Percentiles rank a stretch among this genome's conserved stretches.
These are phyloP conservation scores for Typhlichthys eigenmanni DNA, from an alignment of 2,797 vertebrate genomes.

Conservation along the genomic window DNA sequence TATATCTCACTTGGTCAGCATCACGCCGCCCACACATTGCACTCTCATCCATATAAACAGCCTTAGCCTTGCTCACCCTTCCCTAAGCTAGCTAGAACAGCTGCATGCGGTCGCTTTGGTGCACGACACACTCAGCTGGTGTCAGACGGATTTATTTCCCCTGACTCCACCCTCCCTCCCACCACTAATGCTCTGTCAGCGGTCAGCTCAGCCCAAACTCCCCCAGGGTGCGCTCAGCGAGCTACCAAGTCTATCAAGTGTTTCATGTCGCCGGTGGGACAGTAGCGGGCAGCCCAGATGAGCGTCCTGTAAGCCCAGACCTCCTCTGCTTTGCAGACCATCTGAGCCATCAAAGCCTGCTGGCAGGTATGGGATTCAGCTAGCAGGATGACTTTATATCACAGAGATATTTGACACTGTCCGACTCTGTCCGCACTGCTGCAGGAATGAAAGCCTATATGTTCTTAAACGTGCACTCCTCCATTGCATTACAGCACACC, in stretches of 20 bases:
- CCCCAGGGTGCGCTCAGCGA: constrained; percentile 45
- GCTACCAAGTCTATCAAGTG: constrained; percentile 71
- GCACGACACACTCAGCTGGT: constrained; percentile 27
- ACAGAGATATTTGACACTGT: constrained; percentile 15
- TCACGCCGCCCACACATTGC: not conserved
- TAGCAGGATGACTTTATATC: constrained; percentile 15
- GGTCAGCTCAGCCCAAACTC: constrained; percentile 49
- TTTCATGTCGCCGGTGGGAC: constrained; percentile 66
- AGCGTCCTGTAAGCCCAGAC: constrained; percentile 20
- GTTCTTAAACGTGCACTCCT: too few relatives aligned
- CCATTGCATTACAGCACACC: too few relatives aligned
- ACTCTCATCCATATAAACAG: constrained; percentile 46
- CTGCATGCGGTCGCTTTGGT: constrained; percentile 31
- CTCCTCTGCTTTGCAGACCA: constrained; percentile 20
- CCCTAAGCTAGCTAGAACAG: constrained; percentile 19
- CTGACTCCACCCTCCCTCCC: constrained; percentile 26
- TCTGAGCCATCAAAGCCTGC: constrained; percentile 20
- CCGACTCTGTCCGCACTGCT: constrained; percentile 8
- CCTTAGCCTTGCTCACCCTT: constrained; percentile 51
- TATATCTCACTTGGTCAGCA: constrained; percentile 29
- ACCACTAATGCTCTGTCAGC: constrained; percentile 48
- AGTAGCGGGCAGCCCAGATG: constrained; percentile 56
- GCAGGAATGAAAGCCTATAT: constrained; percentile 4
- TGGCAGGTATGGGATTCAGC: constrained; percentile 32
- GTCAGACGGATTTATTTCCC: constrained; percentile 59